Conservation (phyloP, 1,140 invertebrate genomes). For the Ceratina japonica region DNA sequence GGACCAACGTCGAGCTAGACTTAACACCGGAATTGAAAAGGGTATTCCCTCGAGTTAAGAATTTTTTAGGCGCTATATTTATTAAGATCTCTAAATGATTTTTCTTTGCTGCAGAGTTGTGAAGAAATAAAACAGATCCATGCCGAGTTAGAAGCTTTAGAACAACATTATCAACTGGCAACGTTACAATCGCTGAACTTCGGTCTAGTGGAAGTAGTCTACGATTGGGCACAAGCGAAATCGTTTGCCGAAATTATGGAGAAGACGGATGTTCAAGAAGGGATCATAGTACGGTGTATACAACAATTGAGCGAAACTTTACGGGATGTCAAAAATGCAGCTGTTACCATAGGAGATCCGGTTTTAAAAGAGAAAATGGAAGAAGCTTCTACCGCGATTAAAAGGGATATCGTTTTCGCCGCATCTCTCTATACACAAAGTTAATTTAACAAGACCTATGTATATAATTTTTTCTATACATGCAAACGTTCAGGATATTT, state of each 20-base stretch:
- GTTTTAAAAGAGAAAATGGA: slow-evolving; percentile 96
- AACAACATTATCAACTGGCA: slow-evolving; percentile 67
- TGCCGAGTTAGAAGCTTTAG: slow-evolving; percentile 66
- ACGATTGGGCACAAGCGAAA: slow-evolving; percentile 95
- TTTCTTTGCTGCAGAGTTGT: slow-evolving; percentile 50
- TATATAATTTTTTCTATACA: slow-evolving; percentile 47
- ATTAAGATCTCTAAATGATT: not conserved
- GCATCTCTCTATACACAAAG: slow-evolving; percentile 95
- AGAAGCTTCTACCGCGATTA: slow-evolving; percentile 94
- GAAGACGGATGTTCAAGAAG: slow-evolving; percentile 97
- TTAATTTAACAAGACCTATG: slow-evolving; percentile 51
- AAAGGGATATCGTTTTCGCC: slow-evolving; percentile 98
- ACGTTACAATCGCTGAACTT: slow-evolving; percentile 89
- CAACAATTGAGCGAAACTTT: slow-evolving; percentile 97
- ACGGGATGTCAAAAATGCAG: slow-evolving; percentile 95
- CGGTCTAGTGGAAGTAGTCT: slow-evolving; percentile 94
- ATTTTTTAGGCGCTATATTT: not conserved
- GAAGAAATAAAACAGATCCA: slow-evolving; percentile 68
- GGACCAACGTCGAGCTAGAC: slow-evolving; percentile 72
- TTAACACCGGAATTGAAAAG: slow-evolving; percentile 62
- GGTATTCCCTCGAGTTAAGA: slow-evolving; percentile 50
- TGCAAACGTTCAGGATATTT: slow-evolving; percentile 31
- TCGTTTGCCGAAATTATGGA: slow-evolving; percentile 96
- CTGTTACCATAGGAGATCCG: slow-evolving; percentile 95
- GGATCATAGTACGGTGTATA: slow-evolving; percentile 98